Evolutionary conservation across 2,888 invertebrate genomes (phyloP).

Genomic region (Noctua janthina): DNA sequence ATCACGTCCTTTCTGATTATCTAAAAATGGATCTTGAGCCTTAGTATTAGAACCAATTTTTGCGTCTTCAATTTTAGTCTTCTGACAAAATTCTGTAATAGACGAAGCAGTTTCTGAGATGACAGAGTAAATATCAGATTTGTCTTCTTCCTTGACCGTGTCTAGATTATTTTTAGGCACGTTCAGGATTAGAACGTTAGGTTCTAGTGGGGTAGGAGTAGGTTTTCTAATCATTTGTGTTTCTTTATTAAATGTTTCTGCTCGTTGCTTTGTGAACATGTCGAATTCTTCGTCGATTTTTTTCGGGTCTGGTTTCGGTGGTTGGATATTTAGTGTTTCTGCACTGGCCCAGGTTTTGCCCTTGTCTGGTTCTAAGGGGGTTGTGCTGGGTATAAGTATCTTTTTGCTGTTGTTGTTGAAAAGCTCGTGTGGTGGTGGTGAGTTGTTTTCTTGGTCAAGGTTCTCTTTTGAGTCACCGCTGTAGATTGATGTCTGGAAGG

Average conservation of each 20-base stretch:
- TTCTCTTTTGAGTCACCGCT: slow-evolving; percentile 82
- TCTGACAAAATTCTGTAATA: slow-evolving; percentile 75
- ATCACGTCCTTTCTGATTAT: slow-evolving; percentile 44
- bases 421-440: slow-evolving; percentile 71
- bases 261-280: slow-evolving; percentile 85
- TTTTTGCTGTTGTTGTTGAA: slow-evolving; percentile 64
- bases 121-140: slow-evolving; percentile 74
- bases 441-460: slow-evolving; percentile 73
- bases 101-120: slow-evolving; percentile 80
- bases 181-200: slow-evolving; percentile 78
- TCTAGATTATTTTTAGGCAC: slow-evolving; percentile 82
- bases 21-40: slow-evolving; percentile 44
- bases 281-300: slow-evolving; percentile 88
- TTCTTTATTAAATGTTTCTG: slow-evolving; percentile 69
- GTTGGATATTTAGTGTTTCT: slow-evolving; percentile 70
- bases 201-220: slow-evolving; percentile 76
- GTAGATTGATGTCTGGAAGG: slow-evolving; percentile 83
- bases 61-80: slow-evolving; percentile 42
- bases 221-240: slow-evolving; percentile 72
- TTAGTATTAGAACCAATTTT: slow-evolving; percentile 56
- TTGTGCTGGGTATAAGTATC: slow-evolving; percentile 77
- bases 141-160: slow-evolving; percentile 85
- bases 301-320: slow-evolving; percentile 65
- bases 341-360: slow-evolving; percentile 76
- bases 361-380: slow-evolving; percentile 84